Evolutionary conservation across 2,888 invertebrate genomes (phyloP), one percentile per base, ranked within the genome.

Genomic region (Andrena trimmerana): DNA sequence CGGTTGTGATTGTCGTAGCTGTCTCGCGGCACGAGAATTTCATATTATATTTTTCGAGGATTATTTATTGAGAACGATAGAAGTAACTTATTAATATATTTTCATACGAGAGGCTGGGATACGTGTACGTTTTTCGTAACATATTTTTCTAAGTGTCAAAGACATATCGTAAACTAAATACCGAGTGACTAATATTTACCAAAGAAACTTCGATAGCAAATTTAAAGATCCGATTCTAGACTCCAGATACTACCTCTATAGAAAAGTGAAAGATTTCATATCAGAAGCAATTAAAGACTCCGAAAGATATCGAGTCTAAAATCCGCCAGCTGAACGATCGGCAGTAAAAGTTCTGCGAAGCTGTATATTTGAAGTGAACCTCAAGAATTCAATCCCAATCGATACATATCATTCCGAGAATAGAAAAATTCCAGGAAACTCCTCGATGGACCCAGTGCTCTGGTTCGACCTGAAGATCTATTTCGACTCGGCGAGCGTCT

Each of bases 41-140:
- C 20, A 48, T 59, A 50, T 42, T 66, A 60, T 78, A 71, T 80
- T 80, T 73, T 79, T 33, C 8, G 1, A 80, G 27, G 62, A 20
- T 20, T 33, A 48, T 71, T 60, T 71, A 62, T 27, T 8, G 24
- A 50, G 13, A 13, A 33, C 2, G 3, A 36, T 33, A 24, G 36
- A 48, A 42, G 54, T 48, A 72, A 57, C 4, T 78, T 65, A 78
- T 59, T n/a, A 33, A 36, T 50, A 75, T 70, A 70, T 73, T 78
- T 48, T 33, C 16, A 7, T 24, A 48, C 7, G 1, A 16, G 4
- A 24, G 52, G 16, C 50, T 2, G 6, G 31, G 5, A 29, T 31
- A 31, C 57, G 33, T 24, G 33, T 36, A 57, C 24, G 31, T 42
- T 42, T 16, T 42, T 36, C 36, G 4, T 24, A 31, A 8, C 52